Conservation (phyloP, 1,140 invertebrate genomes). For the Sycobia sp. region DNA sequence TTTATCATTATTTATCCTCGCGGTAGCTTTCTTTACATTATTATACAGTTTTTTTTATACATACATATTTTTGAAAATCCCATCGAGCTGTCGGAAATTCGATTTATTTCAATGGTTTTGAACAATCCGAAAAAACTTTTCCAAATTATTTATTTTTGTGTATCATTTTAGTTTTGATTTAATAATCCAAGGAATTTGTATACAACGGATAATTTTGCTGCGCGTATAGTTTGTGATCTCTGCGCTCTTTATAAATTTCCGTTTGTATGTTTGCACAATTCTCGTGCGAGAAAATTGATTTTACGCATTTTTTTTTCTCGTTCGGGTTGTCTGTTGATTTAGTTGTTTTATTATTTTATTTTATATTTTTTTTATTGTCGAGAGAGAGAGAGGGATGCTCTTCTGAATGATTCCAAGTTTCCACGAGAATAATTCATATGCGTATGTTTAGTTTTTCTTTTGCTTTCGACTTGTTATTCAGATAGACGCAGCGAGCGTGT, state of each 20-base stretch:
- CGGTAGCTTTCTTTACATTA: not conserved
- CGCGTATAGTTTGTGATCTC: too few relatives aligned
- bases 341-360: not conserved
- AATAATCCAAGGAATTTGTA: too few relatives aligned
- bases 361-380: constrained; percentile 1
- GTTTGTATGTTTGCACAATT: too few relatives aligned
- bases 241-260: too few relatives aligned
- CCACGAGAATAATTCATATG: too few relatives aligned
- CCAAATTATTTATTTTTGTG: too few relatives aligned
- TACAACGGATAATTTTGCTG: too few relatives aligned
- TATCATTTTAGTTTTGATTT: too few relatives aligned
- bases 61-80: not conserved
- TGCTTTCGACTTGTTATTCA: not conserved
- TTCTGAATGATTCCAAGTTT: not conserved
- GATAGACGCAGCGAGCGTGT: not conserved
- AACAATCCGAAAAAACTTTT: too few relatives aligned
- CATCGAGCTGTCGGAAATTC: not conserved
- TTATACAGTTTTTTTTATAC: not conserved
- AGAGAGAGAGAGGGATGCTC: not conserved
- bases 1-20: not conserved
- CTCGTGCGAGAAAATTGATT: too few relatives aligned
- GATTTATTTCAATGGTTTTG: constrained; percentile 18
- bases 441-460: not conserved
- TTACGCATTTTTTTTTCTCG: too few relatives aligned
- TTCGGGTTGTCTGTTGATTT: too few relatives aligned